Conservation (phyloP, 2,888 invertebrate species). For the Standfussiana lucernea region DNA sequence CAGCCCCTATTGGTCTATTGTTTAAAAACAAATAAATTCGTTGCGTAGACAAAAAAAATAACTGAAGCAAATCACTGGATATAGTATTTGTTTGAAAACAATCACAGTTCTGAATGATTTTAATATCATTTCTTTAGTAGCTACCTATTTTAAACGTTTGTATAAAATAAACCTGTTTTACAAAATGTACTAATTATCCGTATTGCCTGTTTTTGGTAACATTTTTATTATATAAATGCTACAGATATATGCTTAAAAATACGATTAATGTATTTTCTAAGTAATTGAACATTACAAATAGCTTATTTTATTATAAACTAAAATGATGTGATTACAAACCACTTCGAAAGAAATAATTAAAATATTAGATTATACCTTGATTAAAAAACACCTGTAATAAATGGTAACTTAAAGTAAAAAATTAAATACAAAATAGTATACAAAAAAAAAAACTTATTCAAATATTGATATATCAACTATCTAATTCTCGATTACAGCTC, state of each 20-base stretch:
- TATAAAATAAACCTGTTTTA: slow-evolving; percentile 25
- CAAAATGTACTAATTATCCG: not conserved
- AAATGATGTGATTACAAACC: slow-evolving; percentile 11
- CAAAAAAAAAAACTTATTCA: not conserved
- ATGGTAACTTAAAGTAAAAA: slow-evolving; percentile 21
- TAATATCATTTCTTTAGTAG: slow-evolving; percentile 53
- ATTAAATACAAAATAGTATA: slow-evolving; percentile 12
- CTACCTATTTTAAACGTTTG: slow-evolving; percentile 1
- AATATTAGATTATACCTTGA: slow-evolving; percentile 3
- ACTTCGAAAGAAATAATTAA: not conserved
- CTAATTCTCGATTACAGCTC: slow-evolving; percentile 19
- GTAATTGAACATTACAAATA: not conserved
- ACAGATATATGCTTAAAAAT: not conserved
- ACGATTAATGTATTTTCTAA: not conserved
- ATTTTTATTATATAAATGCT: not conserved
- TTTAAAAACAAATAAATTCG: not conserved
- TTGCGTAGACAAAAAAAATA: not conserved
- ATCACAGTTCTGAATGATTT: slow-evolving; percentile 40
- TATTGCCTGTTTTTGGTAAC: not conserved
- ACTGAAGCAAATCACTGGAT: not conserved
- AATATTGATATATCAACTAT: not conserved
- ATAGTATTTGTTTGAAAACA: slow-evolving; percentile 5
- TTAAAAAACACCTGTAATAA: slow-evolving; percentile 10
- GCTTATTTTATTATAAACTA: slow-evolving; percentile 1
- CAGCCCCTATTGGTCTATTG: not conserved